Base-by-base conservation (phyloP, 1,140 invertebrate genomes). In the Brachionus koreanus region DNA sequence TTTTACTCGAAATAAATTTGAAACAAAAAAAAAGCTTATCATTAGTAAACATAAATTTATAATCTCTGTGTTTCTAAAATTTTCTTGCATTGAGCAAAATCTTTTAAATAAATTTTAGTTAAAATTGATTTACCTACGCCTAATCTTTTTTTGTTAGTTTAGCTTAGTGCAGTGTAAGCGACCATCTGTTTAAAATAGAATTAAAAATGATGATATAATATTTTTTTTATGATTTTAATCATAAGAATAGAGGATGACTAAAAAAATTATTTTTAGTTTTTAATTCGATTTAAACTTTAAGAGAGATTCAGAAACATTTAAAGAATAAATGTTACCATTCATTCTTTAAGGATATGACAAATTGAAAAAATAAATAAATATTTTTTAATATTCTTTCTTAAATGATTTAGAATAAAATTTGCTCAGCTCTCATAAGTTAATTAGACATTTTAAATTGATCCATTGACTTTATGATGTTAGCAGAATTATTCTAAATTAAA, bases 181-280 rank as follows among this genome's bases (percentile, higher is more conserved):
- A 69, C 65, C 65, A 69, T 69, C 65, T 69, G 65, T 69, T 69
- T 69, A 39, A 69, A 37, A 39, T 42, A 69, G 65, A 69, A 39
- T 39, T 69, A 16, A 69, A 16, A 10, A 37, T 29, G 16, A 69
- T 69, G 35, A 69, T 19, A 37, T 37, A 65, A 65, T 65, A 57
- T 57, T 57, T 57, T 29, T 57, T 9, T 23, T 2, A 57, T n/a
- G 49, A 57, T 57, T 57, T 57, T 57, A 57, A n/a, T 57, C 49
- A 57, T 57, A 57, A 57, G 19, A 57, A 19, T 19, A 23, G 5
- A 19, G 43, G 16, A 25, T 57, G 49, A 57, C 49, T 57, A 57
- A 57, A 57, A 23, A 52, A 57, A 23, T 29, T 2, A 1, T 12
- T 46, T 46, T 46, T 63, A 13, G 3, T 63, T 23, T 23, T 10